Percentiles rank a stretch among this genome's conserved stretches.
phyloP scores from a whole-genome alignment of 2,888 invertebrate genomes.

The Leptopilina myrica region DNA sequence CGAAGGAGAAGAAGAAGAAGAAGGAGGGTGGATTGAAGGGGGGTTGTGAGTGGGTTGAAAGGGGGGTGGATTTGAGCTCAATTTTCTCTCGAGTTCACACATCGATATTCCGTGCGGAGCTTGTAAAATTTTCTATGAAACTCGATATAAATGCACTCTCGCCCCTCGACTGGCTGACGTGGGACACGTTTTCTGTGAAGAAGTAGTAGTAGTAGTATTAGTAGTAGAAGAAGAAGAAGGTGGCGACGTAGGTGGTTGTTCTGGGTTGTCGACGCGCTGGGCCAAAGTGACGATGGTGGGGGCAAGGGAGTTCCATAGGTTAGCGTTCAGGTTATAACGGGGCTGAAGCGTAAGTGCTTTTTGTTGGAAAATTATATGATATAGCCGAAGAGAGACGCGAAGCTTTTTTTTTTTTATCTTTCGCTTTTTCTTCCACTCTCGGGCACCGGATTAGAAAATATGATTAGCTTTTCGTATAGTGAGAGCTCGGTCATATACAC shows the following conservation, averaged over 20 bases:
- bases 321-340: slow-evolving; percentile 57
- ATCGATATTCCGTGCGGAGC: slow-evolving; percentile 58
- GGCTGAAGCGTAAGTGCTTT: slow-evolving; percentile 72
- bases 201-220: slow-evolving; percentile 62
- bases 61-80: slow-evolving; percentile 49
- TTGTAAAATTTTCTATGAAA: slow-evolving; percentile 65
- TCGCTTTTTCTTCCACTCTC: slow-evolving; percentile 61
- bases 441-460: slow-evolving; percentile 73
- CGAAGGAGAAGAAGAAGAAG: too few relatives aligned
- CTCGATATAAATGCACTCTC: slow-evolving; percentile 71
- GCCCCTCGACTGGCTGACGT: slow-evolving; percentile 61
- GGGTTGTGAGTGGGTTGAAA: too few relatives aligned
- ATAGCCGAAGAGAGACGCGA: slow-evolving; percentile 65
- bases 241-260: slow-evolving; percentile 43
- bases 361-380: slow-evolving; percentile 75
- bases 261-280: too few relatives aligned
- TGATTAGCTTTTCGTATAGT: slow-evolving; percentile 71
- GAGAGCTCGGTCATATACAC: slow-evolving; percentile 54
- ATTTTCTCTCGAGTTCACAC: slow-evolving; percentile 54
- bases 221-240: slow-evolving; percentile 52
- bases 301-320: slow-evolving; percentile 48
- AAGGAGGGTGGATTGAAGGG: background rate
- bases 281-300: too few relatives aligned
- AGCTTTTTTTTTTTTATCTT: slow-evolving; percentile 57
- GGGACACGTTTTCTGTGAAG: slow-evolving; percentile 64